A percentile compares a stretch with the other conserved stretches of the same genome.
Evolutionary conservation across 2,113 vertebrate species (phyloP).

Genomic region (Neodon shergylaensis): DNA sequence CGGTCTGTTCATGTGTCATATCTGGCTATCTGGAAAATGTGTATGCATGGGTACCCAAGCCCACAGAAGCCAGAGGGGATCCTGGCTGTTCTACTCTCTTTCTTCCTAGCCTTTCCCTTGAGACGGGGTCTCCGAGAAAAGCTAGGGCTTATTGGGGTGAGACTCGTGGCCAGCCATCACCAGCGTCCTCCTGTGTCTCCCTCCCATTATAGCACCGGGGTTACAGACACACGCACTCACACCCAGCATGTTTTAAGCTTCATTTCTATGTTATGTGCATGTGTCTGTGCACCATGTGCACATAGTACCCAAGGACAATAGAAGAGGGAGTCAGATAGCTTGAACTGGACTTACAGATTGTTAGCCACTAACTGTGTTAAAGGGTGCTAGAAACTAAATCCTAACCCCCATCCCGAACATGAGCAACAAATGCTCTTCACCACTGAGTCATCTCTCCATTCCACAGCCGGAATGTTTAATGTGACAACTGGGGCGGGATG

Average conservation of each 20-base stretch:
- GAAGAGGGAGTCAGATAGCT: background rate
- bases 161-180: background rate
- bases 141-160: background rate
- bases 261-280: background rate
- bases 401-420: background rate
- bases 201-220: background rate
- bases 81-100: background rate
- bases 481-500: background rate
- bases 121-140: background rate
- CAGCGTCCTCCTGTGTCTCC: background rate
- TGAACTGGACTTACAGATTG: background rate
- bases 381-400: background rate
- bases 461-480: background rate
- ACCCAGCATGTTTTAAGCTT: background rate
- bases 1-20: background rate
- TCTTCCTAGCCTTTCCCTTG: background rate
- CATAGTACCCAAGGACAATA: background rate
- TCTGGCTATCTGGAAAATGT: background rate
- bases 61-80: background rate
- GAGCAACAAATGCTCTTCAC: background rate
- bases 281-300: background rate
- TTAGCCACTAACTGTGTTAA: background rate
- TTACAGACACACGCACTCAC: background rate
- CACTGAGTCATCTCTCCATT: background rate
- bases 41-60: background rate